Percentiles rank a stretch among this genome's conserved stretches.
phyloP scores from a whole-genome alignment of 2,888 invertebrate species.

The Spilarctia lutea region DNA sequence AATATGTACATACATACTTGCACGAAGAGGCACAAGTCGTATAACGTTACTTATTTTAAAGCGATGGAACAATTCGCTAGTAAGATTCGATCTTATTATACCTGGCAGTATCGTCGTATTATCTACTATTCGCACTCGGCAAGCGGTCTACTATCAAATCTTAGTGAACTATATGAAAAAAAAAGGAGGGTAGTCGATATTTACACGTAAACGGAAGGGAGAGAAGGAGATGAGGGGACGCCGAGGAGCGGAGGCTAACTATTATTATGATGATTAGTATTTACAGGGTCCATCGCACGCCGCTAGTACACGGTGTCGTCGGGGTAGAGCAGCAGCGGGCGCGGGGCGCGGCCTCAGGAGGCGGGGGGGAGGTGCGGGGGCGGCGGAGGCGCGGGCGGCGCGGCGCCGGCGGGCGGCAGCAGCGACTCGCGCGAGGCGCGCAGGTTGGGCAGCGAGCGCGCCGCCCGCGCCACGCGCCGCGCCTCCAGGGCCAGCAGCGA shows the following conservation, averaged over 20 bases:
- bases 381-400: conserved; percentile 18
- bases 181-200: conserved; percentile 29
- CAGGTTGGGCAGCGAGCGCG: conserved; percentile 89
- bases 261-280: conserved; percentile 49
- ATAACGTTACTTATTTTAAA: conserved; percentile 9
- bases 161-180: conserved; percentile 36
- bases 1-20: background rate
- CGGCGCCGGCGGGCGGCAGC: conserved; percentile 60
- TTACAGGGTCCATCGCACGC: conserved; percentile 38
- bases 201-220: conserved; percentile 43
- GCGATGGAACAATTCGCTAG: conserved; percentile 20
- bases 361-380: conserved; percentile 31
- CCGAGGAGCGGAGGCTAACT: conserved; percentile 25
- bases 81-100: conserved; percentile 24
- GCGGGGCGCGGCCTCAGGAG: conserved; percentile 83
- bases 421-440: conserved; percentile 85
- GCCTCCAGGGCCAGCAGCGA: conserved; percentile 82
- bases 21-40: background rate
- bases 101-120: conserved; percentile 37
- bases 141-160: conserved; percentile 44
- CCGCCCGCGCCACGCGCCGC: conserved; percentile 77
- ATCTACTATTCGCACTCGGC: conserved; percentile 28
- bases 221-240: conserved; percentile 3
- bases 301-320: conserved; percentile 79
- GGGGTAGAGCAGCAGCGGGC: conserved; percentile 69